Evolutionary conservation across 2,888 invertebrate species (phyloP).

Genomic region (Ephialtes manifestator): DNA sequence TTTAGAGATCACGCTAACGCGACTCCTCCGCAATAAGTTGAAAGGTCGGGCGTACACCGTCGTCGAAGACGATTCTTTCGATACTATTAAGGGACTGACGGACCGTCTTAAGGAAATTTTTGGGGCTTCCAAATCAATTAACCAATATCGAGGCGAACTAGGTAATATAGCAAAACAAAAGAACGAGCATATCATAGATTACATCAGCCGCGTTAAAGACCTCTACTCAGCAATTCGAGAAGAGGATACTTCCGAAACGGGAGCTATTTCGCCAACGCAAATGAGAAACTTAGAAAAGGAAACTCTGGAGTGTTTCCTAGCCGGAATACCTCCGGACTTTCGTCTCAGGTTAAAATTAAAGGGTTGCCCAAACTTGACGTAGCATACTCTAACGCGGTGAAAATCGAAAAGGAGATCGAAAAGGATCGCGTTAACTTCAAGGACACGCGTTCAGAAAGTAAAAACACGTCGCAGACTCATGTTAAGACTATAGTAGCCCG

Average conservation of each 20-base stretch:
- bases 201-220: constrained; percentile 57
- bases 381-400: neutral
- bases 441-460: no score
- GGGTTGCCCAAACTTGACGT: neutral
- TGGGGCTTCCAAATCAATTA: constrained; percentile 5
- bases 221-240: constrained; percentile 15
- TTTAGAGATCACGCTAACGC: constrained; percentile 19
- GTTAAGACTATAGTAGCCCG: no score
- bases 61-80: constrained; percentile 48
- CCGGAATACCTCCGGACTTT: no score
- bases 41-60: constrained; percentile 46
- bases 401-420: constrained; percentile 29
- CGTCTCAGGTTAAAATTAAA: constrained; percentile 4
- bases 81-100: constrained; percentile 22
- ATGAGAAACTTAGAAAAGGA: neutral
- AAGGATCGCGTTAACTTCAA: constrained; percentile 4
- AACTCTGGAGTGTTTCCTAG: no score
- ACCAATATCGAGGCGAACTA: constrained; percentile 52
- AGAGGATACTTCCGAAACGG: neutral
- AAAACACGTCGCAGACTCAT: no score
- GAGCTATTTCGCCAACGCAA: neutral
- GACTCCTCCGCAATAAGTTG: constrained; percentile 32
- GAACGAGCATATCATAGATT: constrained; percentile 50
- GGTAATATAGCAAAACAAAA: constrained; percentile 28
- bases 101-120: no score